Evolutionary conservation across 1,140 invertebrate species (phyloP).

Genomic region (Cotesia vestalis): DNA sequence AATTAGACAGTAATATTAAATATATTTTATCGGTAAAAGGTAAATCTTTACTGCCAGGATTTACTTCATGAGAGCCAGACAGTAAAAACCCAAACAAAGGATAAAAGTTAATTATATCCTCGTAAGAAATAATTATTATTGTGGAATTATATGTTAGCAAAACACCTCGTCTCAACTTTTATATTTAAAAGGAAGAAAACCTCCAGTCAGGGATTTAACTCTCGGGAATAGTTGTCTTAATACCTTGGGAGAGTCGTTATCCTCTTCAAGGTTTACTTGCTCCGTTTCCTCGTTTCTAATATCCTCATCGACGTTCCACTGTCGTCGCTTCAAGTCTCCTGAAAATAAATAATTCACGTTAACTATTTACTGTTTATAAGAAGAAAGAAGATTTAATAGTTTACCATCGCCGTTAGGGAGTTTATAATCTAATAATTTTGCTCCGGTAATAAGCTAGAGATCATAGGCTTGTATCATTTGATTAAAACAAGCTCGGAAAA

Average conservation of each 20-base stretch:
- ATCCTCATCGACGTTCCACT: slow-evolving; percentile 49
- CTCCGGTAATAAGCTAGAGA: too few relatives aligned
- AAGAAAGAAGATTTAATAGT: too few relatives aligned
- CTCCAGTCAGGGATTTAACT: not conserved
- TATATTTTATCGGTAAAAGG: too few relatives aligned
- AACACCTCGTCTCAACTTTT: slow-evolving; percentile 16
- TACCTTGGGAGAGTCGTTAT: slow-evolving; percentile 49
- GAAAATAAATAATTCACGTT: slow-evolving; percentile 34
- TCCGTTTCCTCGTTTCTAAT: slow-evolving; percentile 44
- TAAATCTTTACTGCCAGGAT: too few relatives aligned
- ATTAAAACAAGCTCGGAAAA: too few relatives aligned
- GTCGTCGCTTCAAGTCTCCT: slow-evolving; percentile 51
- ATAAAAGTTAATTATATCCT: slow-evolving; percentile 43
- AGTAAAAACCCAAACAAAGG: not conserved
- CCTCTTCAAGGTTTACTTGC: slow-evolving; percentile 44
- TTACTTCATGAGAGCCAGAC: not conserved
- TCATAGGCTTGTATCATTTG: too few relatives aligned
- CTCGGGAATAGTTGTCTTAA: not conserved
- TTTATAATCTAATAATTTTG: too few relatives aligned
- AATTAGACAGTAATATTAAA: too few relatives aligned
- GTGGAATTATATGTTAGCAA: slow-evolving; percentile 34
- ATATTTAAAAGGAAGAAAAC: not conserved
- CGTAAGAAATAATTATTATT: slow-evolving; percentile 43
- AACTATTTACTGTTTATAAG: not conserved
- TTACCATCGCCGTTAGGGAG: too few relatives aligned